Base-by-base conservation (phyloP, 2,797 vertebrate species). In the Silurus aristotelis region DNA sequence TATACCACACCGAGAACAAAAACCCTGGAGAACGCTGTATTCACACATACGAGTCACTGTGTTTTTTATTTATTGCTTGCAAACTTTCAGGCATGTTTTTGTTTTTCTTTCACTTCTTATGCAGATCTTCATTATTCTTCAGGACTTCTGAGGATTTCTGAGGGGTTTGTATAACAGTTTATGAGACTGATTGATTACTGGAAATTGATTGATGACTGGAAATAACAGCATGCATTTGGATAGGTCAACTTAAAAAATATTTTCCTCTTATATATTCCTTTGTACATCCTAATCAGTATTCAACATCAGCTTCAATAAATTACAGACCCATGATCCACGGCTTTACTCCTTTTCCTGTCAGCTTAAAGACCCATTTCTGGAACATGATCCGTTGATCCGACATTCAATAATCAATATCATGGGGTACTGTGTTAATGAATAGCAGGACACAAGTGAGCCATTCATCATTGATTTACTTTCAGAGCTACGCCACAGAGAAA, bases 401-500 rank as follows among this genome's bases (percentile, higher is more conserved):
- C 43, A 58, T 48, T 64, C 78, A 66, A 27, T 80, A 27, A 80
- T 80, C 78, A 66, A 80, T 80, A 66, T 1, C 61, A 66, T 27
- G 19, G 61, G 43, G 43, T 19, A 2, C 19, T 77, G 38, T 25
- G 13, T 43, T 80, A 63, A 63, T 48, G 77, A 80, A 64, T 27
- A 46, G 43, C 61, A 66, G 61, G 43, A 64, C 61, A 52, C 3
- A 13, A 27, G 22, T 25, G 76, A 63, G 70, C 43, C 22, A 10
- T 72, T 72, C 52, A 31, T 12, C 7, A 76, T 56, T n/a, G 73
- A 76, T 76, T 76, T 76, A 75, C 48, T 75, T 75, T 75, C 72
- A 72, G 20, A 48, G 70, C n/a, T 8, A 17, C 3, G 4, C 31
- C 15, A 6, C 4, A 25, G 19, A 12, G 52, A 31, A 25, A 27